Evolutionary conservation across 2,797 vertebrate genomes (phyloP), one percentile per base, ranked within the genome.

Genomic region (Pipistrellus kuhlii): DNA sequence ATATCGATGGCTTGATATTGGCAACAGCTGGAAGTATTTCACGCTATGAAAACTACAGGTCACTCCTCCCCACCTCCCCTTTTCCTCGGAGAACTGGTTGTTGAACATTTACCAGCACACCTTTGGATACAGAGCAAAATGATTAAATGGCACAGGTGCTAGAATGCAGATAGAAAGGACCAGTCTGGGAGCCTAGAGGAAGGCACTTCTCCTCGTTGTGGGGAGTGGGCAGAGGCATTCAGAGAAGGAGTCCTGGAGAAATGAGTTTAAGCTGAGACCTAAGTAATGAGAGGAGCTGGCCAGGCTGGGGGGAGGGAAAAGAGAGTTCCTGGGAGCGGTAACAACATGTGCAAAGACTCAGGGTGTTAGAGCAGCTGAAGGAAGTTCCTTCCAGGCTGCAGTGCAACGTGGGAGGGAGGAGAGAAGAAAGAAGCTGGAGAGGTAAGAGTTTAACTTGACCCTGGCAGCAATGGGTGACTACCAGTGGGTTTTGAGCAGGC

Each of bases 1-100:
- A 32, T 6, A 32, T 0, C 30, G 8, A 51, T 64, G 53, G 25
- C 71, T 68, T 87, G 27, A 55, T 83, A 85, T 5, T 66, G 62
- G 88, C 46, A 87, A 71, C 2, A 4, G 69, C 41, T 59, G 57
- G 57, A 76, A 76, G 17, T 71, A 75, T 87, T 94, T 94, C 93
- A 71, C 13, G 6, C 10, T 30, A 59, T 8, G 8, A 84, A 32
- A 73, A 85, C 23, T 85, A 80, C 57, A 91, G 13, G 51, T 71
- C 25, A 85, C 14, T 48, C 55, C 64, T 27, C n/a, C 8, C 41
- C 12, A 25, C 44, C 15, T 53, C 30, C 23, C 21, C 10, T 13
- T 48, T 86, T 18, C 44, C 41, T 73, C 23, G 80, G 32, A 93
- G 85, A 96, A 80, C 51, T 90, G 41, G 51, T 25, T 91, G 48